Base-by-base conservation (phyloP, 1,140 invertebrate genomes). In the Micrasema minimum region DNA sequence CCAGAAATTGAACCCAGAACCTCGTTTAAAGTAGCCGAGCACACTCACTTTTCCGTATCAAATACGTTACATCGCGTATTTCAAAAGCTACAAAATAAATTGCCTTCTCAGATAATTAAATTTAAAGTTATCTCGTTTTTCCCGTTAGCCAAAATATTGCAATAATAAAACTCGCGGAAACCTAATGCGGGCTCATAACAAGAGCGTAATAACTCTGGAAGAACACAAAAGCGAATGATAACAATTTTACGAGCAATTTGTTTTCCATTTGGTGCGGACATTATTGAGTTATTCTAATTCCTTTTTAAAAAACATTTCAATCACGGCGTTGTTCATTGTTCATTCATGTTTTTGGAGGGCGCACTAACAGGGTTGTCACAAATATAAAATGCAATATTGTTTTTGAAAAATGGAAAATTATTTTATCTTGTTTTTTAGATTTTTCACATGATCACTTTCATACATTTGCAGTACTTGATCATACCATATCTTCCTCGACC, bases 221-320 rank as follows among this genome's bases (percentile, higher is more conserved):
- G 66, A 53, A 48, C 51, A 59, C 51, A 68, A 68, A 50, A 71
- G 66, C 50, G 66, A 75, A 72, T 72, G 66, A 72, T 62, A 46
- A 62, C 43, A 62, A 75, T 75, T 75, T 72, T 75, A 50, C 73
- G 55, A 71, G 73, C 73, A 75, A 75, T 75, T 75, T 75, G 73
- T 75, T 75, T 75, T 75, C 70, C 73, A 75, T 75, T 75, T 72
- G 70, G 70, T 70, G 45, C 55, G 41, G 16, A 53, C 73, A 38
- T 75, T 75, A 75, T 75, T 53, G 70, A 72, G 67, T 75, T 75
- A 75, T 75, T 75, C 66, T 75, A 75, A 75, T 75, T 66, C 73
- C 70, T 43, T 72, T n/a, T 75, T 75, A 72, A 72, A 74, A 75
- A 75, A 75, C 73, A 70, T 75, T 75, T 75, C 73, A 75, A 75